Evolutionary conservation across 2,888 invertebrate genomes (phyloP).

Genomic region (Mimumesa dahlbomi): DNA sequence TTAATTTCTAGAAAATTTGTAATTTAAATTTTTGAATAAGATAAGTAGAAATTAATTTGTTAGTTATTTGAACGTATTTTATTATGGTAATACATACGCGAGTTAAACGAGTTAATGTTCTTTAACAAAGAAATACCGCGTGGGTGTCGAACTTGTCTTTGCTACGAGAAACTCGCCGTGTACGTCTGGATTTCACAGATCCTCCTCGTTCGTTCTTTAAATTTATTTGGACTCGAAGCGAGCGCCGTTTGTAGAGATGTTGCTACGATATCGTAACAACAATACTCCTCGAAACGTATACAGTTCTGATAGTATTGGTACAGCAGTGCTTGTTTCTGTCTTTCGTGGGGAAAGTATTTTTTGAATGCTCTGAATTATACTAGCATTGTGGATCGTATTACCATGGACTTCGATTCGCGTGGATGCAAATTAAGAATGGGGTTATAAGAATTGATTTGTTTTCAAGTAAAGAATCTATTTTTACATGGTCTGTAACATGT

Average conservation of each 20-base stretch:
- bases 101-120: conserved; percentile 3
- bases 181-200: conserved; percentile 22
- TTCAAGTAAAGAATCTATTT: no score
- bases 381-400: conserved; percentile 2
- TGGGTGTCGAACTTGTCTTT: conserved; percentile 17
- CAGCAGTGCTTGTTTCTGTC: conserved; percentile 10
- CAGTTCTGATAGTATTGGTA: not conserved
- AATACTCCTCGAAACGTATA: conserved; percentile 1
- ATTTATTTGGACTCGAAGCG: conserved; percentile 11
- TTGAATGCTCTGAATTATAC: conserved; percentile 16
- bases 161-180: conserved; percentile 5
- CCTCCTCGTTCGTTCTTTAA: conserved; percentile 20
- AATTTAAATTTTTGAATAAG: no score
- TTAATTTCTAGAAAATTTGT: no score
- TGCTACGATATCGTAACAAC: conserved; percentile 28
- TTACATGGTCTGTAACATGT: no score
- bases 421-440: not conserved
- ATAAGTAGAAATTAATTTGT: no score
- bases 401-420: conserved; percentile 1
- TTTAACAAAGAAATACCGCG: conserved; percentile 13
- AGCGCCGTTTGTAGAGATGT: conserved; percentile 21
- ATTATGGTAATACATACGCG: not conserved
- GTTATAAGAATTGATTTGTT: not conserved
- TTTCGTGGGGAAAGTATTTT: conserved; percentile 21
- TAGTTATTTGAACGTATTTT: no score